Percentiles rank a stretch among this genome's conserved stretches.
These are phyloP conservation scores for Fulica atra DNA, from an alignment of 2,113 vertebrate species.

Conservation along the genomic window DNA sequence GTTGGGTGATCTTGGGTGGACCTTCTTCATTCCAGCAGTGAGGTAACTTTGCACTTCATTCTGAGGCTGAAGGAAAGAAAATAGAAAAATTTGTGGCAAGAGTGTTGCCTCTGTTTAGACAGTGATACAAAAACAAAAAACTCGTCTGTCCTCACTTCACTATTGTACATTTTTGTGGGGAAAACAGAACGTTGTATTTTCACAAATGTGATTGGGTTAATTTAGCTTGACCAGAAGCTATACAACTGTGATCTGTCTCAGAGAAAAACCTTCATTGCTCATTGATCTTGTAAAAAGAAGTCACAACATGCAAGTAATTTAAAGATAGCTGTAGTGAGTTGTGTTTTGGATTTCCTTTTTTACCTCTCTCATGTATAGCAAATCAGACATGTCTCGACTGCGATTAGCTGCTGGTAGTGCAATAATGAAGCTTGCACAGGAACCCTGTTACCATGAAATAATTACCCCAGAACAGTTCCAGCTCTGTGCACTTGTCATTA, in stretches of 20 bases:
- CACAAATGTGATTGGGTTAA: not conserved
- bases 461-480: slow-evolving; percentile 99
- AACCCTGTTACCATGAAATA: slow-evolving; percentile 99
- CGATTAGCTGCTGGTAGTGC: slow-evolving; percentile 95
- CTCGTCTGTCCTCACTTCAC: not conserved
- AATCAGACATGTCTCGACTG: slow-evolving; percentile 99
- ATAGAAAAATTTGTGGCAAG: not conserved
- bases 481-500: slow-evolving; percentile 97
- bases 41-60: not conserved
- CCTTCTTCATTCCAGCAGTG: not conserved
- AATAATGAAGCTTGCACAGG: slow-evolving; percentile 99
- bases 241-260: not conserved
- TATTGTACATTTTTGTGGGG: not conserved
- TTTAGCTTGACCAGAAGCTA: not conserved
- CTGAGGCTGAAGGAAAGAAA: not conserved
- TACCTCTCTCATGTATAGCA: slow-evolving; percentile 78
- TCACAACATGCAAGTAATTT: not conserved
- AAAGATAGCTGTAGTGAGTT: not conserved
- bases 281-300: not conserved
- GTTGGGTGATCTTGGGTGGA: not conserved
- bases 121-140: not conserved
- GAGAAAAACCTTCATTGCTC: not conserved
- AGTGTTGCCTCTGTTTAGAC: not conserved
- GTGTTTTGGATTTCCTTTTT: slow-evolving; percentile 22
- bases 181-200: not conserved